Evolutionary conservation across 2,888 invertebrate species (phyloP), one percentile per base, ranked within the genome.

Genomic region (Nephrotoma guestfalica): DNA sequence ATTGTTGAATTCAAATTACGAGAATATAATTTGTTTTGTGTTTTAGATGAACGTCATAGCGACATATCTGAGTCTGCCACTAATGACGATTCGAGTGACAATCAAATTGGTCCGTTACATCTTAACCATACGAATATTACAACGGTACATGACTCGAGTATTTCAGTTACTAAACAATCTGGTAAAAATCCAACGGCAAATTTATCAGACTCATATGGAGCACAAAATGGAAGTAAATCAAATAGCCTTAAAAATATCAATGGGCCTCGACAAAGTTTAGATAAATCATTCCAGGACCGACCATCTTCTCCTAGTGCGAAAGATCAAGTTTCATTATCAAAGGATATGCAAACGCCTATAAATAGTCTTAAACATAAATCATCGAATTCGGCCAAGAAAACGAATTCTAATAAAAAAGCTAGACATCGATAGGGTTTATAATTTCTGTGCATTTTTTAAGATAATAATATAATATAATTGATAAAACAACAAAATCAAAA

Each of bases 31-130:
- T 30, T 71, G 9, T 86, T 42, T 30, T 86, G 71, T 30, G 71
- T 71, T 71, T 71, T 71, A 96, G 96, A 95, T 92, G 96, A 96
- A 90, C 94, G 96, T 89, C 95, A 96, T 90, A 97, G 97, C 91
- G 97, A 97, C n/a, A 71, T 71, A 92, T 96, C 96, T 83, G 97
- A 97, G 92, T 97, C 97, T 13, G 96, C 96, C 90, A 96, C 95
- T 87, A 94, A 94, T 92, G 94, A 96, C 91, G 94, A 96, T 91
- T 94, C 95, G 87, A 94, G 94, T 89, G 94, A 95, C 90, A 93
- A 95, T 90, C 93, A 95, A 93, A 92, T 94, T 71, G 93, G 92
- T 88, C 89, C 92, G 40, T 18, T 86, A 57, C 90, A 91, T 57
- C 88, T 92, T 85, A 93, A 92, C 87, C 92, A 93, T 88, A 51